Evolutionary conservation across 2,888 invertebrate species (phyloP), one percentile per base, ranked within the genome.

Genomic region (Cephus rjabovi): DNA sequence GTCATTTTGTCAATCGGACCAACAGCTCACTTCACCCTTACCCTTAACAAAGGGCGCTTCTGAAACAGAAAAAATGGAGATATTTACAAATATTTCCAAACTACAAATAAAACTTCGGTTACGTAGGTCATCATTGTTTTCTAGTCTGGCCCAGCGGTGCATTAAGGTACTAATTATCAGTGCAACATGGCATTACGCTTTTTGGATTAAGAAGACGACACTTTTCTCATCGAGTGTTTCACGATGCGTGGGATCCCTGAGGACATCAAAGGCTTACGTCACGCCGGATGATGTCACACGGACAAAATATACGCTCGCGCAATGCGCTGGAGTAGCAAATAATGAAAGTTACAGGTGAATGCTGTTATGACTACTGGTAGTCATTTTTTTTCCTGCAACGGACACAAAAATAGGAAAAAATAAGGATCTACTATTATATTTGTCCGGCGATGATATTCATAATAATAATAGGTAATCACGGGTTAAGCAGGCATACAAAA

Each of bases 1-100:
- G 98, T 98, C 98, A 98, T 98, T 90, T 93, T 92, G 89, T 81
- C 86, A 86, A 88, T 86, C 85, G 86, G 87, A 88, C 91, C 90
- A 90, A 89, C 90, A 87, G 88, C 89, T 90, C 88, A 87, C 87
- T 86, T 80, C 80, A 85, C 79, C 83, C 79, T 84, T 84, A 87
- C 88, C 89, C 90, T 87, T 84, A 80, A 84, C 81, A 88, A 89
- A 56, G 91, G 91, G 91, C 87, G 84, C 86, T 85, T 87, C 90
- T 91, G 84, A 34, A 90, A 89, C 56, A 69, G 4, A 73, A 76
- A 11, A 71, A 33, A 0, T 1, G 0, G 0, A 30, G 3, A 30
- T 33, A 34, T 34, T 33, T 33, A 70, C 75, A 81, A 74, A 78
- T 78, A 79, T 69, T 70, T 80, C 78, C 81, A 82, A 35, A 70